Evolutionary conservation across 2,113 vertebrate genomes (phyloP).

Genomic region (Cryptomyrus ogoouensis): DNA sequence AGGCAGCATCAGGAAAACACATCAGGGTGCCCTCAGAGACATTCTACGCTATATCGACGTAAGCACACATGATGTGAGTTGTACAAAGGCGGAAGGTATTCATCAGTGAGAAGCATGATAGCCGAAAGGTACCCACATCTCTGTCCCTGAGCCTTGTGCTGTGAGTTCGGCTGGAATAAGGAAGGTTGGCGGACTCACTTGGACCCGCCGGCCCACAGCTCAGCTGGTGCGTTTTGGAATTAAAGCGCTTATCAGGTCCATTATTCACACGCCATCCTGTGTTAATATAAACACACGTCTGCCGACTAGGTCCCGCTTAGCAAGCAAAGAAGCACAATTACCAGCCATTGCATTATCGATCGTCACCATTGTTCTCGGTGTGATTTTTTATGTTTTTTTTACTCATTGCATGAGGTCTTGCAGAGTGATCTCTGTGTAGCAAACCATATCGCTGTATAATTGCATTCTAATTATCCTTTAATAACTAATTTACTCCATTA

Average conservation of each 20-base stretch:
- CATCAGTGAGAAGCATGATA: not conserved
- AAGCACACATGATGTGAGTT: too few species aligned
- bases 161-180: not conserved
- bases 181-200: not conserved
- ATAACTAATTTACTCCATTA: conserved; percentile 34
- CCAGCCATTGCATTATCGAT: conserved; percentile 1
- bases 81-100: not conserved
- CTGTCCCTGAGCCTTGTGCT: not conserved
- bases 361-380: not conserved
- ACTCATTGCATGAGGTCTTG: not conserved
- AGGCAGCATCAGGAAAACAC: not conserved
- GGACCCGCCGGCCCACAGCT: not conserved
- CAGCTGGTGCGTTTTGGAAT: not conserved
- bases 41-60: not conserved
- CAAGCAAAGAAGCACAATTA: not conserved
- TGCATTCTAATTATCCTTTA: conserved; percentile 30
- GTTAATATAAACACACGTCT: conserved; percentile 9
- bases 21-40: not conserved
- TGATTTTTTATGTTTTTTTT: not conserved
- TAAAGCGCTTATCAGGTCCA: not conserved
- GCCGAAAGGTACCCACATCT: not conserved
- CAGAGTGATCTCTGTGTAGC: conserved; percentile 16
- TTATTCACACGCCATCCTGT: conserved; percentile 6
- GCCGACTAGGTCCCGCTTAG: not conserved
- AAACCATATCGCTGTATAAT: conserved; percentile 31